phyloP scores from a whole-genome alignment of 30 jellyfish, hydroid and myxozoan genomes.

The Pseudorhiza aurosa region DNA sequence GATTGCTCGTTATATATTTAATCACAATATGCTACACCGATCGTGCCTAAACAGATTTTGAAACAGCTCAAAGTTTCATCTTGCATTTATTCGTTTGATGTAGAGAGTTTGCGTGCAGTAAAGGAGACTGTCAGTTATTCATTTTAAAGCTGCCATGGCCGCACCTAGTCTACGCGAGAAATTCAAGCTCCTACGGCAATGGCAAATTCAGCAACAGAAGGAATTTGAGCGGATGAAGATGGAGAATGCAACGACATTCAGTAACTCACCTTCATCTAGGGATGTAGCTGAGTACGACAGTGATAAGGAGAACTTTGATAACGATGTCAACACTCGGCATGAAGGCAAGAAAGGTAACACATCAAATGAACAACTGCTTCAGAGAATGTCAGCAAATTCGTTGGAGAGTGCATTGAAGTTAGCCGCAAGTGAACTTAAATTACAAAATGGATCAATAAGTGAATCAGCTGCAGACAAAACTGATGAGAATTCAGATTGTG shows the following conservation, averaged over 20 bases:
- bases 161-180: constrained; percentile 53
- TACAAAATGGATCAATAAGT: not conserved
- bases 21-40: too few species aligned
- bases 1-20: too few species aligned
- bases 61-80: too few species aligned
- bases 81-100: too few species aligned
- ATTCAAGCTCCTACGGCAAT: constrained; percentile 80
- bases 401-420: constrained; percentile 32
- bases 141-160: too few species aligned
- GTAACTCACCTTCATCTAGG: not conserved
- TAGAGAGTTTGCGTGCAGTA: too few species aligned
- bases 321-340: not conserved
- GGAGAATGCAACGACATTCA: not conserved
- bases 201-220: constrained; percentile 88
- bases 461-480: not conserved
- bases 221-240: constrained; percentile 22
- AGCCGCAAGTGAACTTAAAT: constrained; percentile 27
- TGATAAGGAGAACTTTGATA: not conserved
- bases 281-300: not conserved
- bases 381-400: constrained; percentile 51
- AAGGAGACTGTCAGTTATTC: too few species aligned
- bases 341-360: not conserved
- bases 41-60: too few species aligned
- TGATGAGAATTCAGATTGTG: constrained; percentile 24
- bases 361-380: not conserved